These are phyloP conservation scores for Apotomis capreana DNA, from an alignment of 2,888 invertebrate genomes.

Conservation along the genomic window DNA sequence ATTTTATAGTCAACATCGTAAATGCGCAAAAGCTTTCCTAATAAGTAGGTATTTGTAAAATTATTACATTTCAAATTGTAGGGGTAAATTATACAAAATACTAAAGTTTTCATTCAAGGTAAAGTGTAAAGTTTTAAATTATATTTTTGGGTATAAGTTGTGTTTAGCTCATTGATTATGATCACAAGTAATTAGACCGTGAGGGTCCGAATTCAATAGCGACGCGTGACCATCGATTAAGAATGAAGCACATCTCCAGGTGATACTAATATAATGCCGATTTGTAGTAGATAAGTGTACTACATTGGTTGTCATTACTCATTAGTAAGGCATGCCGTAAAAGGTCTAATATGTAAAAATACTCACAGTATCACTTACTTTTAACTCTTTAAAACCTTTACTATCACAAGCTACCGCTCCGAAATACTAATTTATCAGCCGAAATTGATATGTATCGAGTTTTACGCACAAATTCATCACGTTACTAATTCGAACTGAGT, in stretches of 20 bases:
- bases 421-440: slow-evolving; percentile 71
- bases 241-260: slow-evolving; percentile 56
- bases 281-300: slow-evolving; percentile 46
- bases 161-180: slow-evolving; percentile 55
- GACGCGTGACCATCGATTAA: slow-evolving; percentile 32
- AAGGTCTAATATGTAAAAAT: slow-evolving; percentile 72
- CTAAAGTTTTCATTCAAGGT: slow-evolving; percentile 59
- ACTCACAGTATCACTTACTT: slow-evolving; percentile 70
- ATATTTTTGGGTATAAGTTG: slow-evolving; percentile 58
- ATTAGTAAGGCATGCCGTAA: slow-evolving; percentile 77
- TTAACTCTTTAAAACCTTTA: slow-evolving; percentile 61
- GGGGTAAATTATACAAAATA: slow-evolving; percentile 79
- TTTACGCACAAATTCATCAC: slow-evolving; percentile 77
- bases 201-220: slow-evolving; percentile 17
- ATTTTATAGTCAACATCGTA: slow-evolving; percentile 81
- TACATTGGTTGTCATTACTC: slow-evolving; percentile 61
- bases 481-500: slow-evolving; percentile 60
- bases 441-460: slow-evolving; percentile 82
- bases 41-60: slow-evolving; percentile 52
- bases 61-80: slow-evolving; percentile 67
- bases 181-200: slow-evolving; percentile 50
- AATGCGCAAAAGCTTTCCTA: slow-evolving; percentile 78
- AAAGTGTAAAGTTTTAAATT: slow-evolving; percentile 56
- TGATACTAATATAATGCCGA: slow-evolving; percentile 58
- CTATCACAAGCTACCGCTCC: slow-evolving; percentile 77